phyloP scores from a whole-genome alignment of 2,888 invertebrate species.

The Agonopterix subpropinquella region DNA sequence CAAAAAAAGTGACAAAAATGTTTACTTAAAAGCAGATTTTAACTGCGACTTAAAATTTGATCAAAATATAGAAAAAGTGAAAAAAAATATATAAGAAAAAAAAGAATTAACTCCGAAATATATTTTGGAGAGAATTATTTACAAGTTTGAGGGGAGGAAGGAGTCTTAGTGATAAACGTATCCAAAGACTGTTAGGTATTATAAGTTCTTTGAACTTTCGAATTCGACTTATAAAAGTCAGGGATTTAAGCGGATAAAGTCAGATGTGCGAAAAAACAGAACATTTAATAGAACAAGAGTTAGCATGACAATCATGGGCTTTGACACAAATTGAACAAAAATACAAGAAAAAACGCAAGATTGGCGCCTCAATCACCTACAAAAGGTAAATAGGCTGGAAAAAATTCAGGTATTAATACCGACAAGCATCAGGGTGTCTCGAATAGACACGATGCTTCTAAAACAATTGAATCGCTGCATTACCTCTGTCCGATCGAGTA shows the following conservation, averaged over 20 bases:
- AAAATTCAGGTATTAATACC: constrained; percentile 21
- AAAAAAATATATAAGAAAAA: constrained; percentile 37
- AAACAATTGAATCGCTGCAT: constrained; percentile 11
- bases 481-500: neutral
- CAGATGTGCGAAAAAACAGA: constrained; percentile 54
- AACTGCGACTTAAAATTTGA: constrained; percentile 44
- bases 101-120: constrained; percentile 62
- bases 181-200: constrained; percentile 75
- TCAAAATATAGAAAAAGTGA: constrained; percentile 41
- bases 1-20: constrained; percentile 18
- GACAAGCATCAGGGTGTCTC: constrained; percentile 15
- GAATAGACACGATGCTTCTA: constrained; percentile 28
- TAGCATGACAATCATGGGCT: constrained; percentile 53
- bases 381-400: constrained; percentile 25
- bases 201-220: constrained; percentile 62
- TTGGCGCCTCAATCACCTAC: constrained; percentile 37
- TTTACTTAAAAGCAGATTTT: constrained; percentile 36
- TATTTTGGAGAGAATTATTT: constrained; percentile 74
- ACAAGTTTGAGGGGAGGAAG: constrained; percentile 48
- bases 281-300: constrained; percentile 44
- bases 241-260: constrained; percentile 61
- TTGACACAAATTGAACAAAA: constrained; percentile 44
- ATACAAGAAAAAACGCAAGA: constrained; percentile 30
- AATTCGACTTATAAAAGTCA: constrained; percentile 57
- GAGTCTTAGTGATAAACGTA: constrained; percentile 72